Evolutionary conservation across 1,140 invertebrate genomes (phyloP).

Genomic region (Heliconius hermathena): DNA sequence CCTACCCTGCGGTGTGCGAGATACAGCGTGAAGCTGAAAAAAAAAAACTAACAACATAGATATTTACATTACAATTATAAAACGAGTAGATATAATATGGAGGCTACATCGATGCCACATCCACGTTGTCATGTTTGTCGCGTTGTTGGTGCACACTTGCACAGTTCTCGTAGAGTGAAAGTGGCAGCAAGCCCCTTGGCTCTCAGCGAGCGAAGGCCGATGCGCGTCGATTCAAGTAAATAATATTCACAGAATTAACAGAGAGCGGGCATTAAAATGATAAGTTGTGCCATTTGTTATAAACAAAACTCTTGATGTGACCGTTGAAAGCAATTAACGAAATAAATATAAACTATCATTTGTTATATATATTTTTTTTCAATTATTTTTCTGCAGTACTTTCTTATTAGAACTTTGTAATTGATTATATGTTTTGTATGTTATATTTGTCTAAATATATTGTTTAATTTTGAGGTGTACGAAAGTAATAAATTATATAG

Average conservation of each 20-base stretch:
- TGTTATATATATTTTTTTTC: not conserved
- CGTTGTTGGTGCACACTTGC: slow-evolving; percentile 46
- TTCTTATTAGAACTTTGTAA: too few relatives aligned
- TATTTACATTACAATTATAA: not conserved
- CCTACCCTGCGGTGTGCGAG: too few relatives aligned
- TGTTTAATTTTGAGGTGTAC: too few relatives aligned
- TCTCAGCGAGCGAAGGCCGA: slow-evolving; percentile 68
- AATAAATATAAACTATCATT: not conserved
- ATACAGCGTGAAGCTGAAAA: too few relatives aligned
- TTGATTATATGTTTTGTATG: too few relatives aligned
- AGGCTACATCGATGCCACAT: slow-evolving; percentile 48
- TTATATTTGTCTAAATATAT: too few relatives aligned
- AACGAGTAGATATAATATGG: not conserved
- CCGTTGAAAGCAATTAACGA: not conserved
- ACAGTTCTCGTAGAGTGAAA: slow-evolving; percentile 68
- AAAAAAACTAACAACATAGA: too few relatives aligned
- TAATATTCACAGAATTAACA: slow-evolving; percentile 53
- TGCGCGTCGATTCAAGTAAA: slow-evolving; percentile 49
- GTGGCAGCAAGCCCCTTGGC: slow-evolving; percentile 68
- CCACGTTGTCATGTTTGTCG: slow-evolving; percentile 51
- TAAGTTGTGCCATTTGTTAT: not conserved
- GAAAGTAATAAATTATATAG: not conserved
- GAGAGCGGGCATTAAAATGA: not conserved
- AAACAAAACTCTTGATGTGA: not conserved
- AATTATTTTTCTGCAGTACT: too few relatives aligned